These are phyloP conservation scores for Magallana gigas DNA, from an alignment of 1,140 invertebrate species.

Conservation along the genomic window DNA sequence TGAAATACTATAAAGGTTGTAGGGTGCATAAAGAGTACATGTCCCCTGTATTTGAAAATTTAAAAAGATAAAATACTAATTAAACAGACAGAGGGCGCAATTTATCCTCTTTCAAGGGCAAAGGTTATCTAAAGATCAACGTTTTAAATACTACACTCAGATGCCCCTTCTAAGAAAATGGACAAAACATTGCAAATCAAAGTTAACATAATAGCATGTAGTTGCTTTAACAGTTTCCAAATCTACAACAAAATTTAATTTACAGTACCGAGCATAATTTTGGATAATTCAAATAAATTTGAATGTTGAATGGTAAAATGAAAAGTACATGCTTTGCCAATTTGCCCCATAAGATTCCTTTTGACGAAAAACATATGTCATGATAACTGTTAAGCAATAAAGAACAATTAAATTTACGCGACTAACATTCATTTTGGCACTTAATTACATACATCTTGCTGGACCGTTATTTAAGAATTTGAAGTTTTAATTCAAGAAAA, in stretches of 20 bases:
- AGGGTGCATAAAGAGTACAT: background rate
- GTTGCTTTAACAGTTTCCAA: background rate
- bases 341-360: background rate
- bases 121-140: no score
- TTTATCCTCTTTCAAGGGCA: no score
- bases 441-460: constrained; percentile 8
- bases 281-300: background rate
- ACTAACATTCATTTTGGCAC: constrained; percentile 8
- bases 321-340: background rate
- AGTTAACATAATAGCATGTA: no score
- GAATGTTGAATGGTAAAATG: background rate
- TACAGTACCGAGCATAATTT: background rate
- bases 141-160: no score
- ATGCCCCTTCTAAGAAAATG: no score
- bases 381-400: background rate
- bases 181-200: no score
- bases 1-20: background rate
- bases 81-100: background rate
- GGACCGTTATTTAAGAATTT: background rate
- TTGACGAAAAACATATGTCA: background rate
- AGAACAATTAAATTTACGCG: constrained; percentile 10
- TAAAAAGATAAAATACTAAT: background rate
- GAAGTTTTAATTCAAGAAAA: background rate
- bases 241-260: background rate
- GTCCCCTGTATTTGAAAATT: background rate